Evolutionary conservation across 53 echinoderm and acorn worm genomes (phyloP).

Genomic region (Zoroaster sp.): DNA sequence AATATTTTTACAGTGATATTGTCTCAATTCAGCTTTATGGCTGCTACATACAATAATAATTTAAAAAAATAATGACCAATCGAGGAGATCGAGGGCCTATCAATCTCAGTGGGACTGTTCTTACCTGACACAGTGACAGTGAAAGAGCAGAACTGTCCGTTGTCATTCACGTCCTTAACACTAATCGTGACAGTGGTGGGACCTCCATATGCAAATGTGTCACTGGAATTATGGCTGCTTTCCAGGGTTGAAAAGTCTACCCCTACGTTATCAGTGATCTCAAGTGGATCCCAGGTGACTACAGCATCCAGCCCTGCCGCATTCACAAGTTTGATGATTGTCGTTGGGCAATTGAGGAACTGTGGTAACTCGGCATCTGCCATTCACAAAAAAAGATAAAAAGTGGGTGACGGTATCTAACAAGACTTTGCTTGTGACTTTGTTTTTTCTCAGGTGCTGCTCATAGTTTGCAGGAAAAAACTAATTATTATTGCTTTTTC

Average conservation of each 20-base stretch:
- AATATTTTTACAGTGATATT: too few relatives aligned
- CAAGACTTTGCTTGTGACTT: background rate
- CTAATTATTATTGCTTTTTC: too few relatives aligned
- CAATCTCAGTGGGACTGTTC: background rate
- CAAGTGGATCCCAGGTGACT: constrained; percentile 42
- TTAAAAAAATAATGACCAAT: too few relatives aligned
- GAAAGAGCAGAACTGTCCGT: constrained; percentile 37
- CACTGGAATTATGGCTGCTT: background rate
- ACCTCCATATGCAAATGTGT: constrained; percentile 14
- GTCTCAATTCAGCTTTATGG: too few relatives aligned
- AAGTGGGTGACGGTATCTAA: background rate
- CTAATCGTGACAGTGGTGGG: constrained; percentile 19
- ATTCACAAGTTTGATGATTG: background rate
- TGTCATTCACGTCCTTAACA: constrained; percentile 35
- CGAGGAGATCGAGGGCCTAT: too few relatives aligned
- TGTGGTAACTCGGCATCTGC: background rate
- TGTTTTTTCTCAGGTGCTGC: background rate
- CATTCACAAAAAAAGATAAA: background rate
- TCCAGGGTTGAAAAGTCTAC: constrained; percentile 20
- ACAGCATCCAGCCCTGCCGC: background rate
- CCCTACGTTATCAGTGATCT: constrained; percentile 64
- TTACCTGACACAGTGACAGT: constrained; percentile 51
- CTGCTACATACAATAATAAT: too few relatives aligned
- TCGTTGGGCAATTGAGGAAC: background rate
- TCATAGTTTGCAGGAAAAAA: too few relatives aligned